A percentile compares a stretch with the other conserved stretches of the same genome.
These are phyloP conservation scores for Parochlus steinenii DNA, from an alignment of 2,888 invertebrate species.

Conservation along the genomic window DNA sequence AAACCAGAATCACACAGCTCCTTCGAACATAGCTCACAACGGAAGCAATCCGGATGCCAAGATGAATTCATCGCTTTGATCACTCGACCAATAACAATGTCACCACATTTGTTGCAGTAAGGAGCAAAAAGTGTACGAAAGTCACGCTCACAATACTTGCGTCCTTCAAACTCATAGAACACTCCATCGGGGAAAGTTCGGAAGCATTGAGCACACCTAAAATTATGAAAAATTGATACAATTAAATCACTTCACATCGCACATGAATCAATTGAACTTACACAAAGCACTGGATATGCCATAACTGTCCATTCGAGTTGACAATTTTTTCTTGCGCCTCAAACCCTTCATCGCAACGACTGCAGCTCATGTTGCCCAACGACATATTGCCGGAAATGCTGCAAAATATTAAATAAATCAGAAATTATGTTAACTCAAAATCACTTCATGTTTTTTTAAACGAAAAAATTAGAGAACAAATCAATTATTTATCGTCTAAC, in stretches of 20 bases:
- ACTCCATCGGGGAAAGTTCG: constrained; percentile 93
- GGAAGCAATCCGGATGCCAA: constrained; percentile 98
- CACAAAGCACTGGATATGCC: constrained; percentile 99
- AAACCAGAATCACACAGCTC: constrained; percentile 95
- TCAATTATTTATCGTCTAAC: no score
- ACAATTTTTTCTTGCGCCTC: constrained; percentile 95
- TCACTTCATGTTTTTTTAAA: no score
- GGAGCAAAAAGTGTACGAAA: constrained; percentile 95
- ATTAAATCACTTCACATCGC: constrained; percentile 5
- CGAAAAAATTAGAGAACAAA: no score
- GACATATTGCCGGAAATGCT: constrained; percentile 60
- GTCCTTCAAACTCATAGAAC: constrained; percentile 96
- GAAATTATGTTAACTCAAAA: no score
- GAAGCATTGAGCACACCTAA: constrained; percentile 95
- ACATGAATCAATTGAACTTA: constrained; percentile 35
- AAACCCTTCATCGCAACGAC: constrained; percentile 91
- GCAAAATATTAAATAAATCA: no score
- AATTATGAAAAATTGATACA: constrained; percentile 14
- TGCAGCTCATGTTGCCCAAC: constrained; percentile 83
- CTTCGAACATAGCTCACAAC: constrained; percentile 81
- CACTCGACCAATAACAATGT: constrained; percentile 96
- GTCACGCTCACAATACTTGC: constrained; percentile 98
- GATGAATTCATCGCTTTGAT: constrained; percentile 99
- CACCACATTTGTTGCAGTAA: constrained; percentile 74
- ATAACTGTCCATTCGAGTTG: constrained; percentile 94